Conservation (phyloP, 2,888 invertebrate species). For the Drosophila kuntzei region DNA sequence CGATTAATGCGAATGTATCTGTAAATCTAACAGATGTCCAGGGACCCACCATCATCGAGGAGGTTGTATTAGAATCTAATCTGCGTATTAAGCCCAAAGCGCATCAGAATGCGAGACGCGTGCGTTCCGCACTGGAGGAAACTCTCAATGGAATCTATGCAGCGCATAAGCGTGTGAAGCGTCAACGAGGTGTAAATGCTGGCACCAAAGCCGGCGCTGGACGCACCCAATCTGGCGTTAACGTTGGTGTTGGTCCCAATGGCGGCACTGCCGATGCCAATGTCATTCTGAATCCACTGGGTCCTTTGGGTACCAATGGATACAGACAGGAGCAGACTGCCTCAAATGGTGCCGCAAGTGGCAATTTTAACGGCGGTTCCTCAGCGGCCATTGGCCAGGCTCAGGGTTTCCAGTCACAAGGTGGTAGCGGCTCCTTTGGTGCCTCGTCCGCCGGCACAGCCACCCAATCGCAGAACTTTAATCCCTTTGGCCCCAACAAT, state of each 20-base stretch:
- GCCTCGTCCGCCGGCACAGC: slow-evolving; percentile 83
- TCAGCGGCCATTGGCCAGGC: slow-evolving; percentile 83
- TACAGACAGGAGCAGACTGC: slow-evolving; percentile 77
- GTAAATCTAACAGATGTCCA: slow-evolving; percentile 59
- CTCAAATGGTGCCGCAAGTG: slow-evolving; percentile 80
- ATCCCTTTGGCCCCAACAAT: slow-evolving; percentile 74
- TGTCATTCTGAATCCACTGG: slow-evolving; percentile 52
- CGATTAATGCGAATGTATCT: background rate
- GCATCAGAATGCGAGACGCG: slow-evolving; percentile 61
- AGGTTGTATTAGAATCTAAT: slow-evolving; percentile 86
- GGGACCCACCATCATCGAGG: slow-evolving; percentile 84
- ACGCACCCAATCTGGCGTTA: slow-evolving; percentile 56
- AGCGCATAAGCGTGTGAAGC: slow-evolving; percentile 77
- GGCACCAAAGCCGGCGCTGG: slow-evolving; percentile 49
- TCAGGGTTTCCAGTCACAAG: slow-evolving; percentile 83
- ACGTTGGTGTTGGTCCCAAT: slow-evolving; percentile 60
- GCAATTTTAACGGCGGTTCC: slow-evolving; percentile 68
- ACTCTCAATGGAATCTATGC: slow-evolving; percentile 48
- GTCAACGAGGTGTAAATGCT: slow-evolving; percentile 48
- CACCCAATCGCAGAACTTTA: slow-evolving; percentile 81
- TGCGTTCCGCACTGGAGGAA: slow-evolving; percentile 52
- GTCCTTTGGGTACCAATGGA: slow-evolving; percentile 53
- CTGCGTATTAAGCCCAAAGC: slow-evolving; percentile 85
- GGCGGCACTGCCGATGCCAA: slow-evolving; percentile 65
- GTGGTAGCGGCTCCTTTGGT: slow-evolving; percentile 82